Conservation (phyloP, 1,140 invertebrate species). For the Antheraea mylitta region DNA sequence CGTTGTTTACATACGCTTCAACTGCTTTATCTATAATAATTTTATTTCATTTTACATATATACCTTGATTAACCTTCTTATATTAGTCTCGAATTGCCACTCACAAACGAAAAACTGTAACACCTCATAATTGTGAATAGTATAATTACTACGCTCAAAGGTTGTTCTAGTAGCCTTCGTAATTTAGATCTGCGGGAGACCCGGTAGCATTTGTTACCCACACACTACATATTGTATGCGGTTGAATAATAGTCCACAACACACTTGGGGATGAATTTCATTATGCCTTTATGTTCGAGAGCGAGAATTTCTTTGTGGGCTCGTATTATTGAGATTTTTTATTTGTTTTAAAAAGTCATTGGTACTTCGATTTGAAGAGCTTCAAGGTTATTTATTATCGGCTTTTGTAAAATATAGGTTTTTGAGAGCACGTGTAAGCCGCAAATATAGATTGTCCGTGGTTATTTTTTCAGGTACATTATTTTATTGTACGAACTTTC, state of each 20-base stretch:
- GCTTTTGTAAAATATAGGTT: background rate
- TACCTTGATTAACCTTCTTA: no score
- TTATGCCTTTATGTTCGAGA: slow-evolving; percentile 66
- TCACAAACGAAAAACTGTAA: no score
- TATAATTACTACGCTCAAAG: background rate
- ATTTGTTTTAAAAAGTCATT: slow-evolving; percentile 21
- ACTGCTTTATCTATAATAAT: no score
- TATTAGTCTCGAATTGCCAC: no score
- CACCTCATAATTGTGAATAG: background rate
- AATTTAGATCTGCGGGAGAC: slow-evolving; percentile 11
- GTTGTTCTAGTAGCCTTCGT: background rate
- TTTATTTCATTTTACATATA: no score
- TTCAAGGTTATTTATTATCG: slow-evolving; percentile 16
- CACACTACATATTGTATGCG: slow-evolving; percentile 69
- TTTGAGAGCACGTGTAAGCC: background rate
- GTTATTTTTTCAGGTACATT: background rate
- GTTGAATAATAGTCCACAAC: slow-evolving; percentile 70
- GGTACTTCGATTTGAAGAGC: slow-evolving; percentile 6
- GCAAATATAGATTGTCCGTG: background rate
- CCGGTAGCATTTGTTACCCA: slow-evolving; percentile 63
- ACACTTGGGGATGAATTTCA: slow-evolving; percentile 74
- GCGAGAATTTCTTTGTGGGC: slow-evolving; percentile 49
- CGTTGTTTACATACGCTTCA: no score
- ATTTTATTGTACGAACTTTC: no score
- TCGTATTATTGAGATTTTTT: slow-evolving; percentile 37